A percentile compares a stretch with the other conserved stretches of the same genome.
These are phyloP conservation scores for Anoplophora glabripennis DNA, from an alignment of 1,140 invertebrate genomes.

Conservation along the genomic window DNA sequence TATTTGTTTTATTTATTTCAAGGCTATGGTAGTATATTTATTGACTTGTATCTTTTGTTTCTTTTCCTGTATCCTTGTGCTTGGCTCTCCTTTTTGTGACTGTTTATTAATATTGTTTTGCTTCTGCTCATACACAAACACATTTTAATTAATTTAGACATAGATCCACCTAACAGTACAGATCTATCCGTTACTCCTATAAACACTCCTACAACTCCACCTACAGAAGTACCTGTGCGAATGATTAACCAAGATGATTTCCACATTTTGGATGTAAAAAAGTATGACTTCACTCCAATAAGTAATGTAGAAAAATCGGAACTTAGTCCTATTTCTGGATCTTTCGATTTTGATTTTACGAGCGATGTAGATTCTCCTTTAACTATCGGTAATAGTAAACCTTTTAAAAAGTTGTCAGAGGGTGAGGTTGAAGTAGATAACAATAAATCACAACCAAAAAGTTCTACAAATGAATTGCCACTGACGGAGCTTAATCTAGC, in stretches of 20 bases:
- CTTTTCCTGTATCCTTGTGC: conserved; percentile 30
- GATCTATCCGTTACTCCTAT: conserved; percentile 36
- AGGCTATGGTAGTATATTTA: conserved; percentile 31
- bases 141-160: conserved; percentile 24
- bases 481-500: conserved; percentile 47
- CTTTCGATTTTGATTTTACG: conserved; percentile 37
- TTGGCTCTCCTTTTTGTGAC: conserved; percentile 26
- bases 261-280: conserved; percentile 2
- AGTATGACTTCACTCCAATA: conserved; percentile 14
- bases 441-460: conserved; percentile 23
- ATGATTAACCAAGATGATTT: conserved; percentile 19
- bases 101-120: conserved; percentile 7
- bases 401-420: background rate
- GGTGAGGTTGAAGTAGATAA: no score
- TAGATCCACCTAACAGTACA: conserved; percentile 31
- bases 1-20: background rate
- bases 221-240: conserved; percentile 26
- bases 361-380: conserved; percentile 36
- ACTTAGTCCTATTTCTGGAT: conserved; percentile 45
- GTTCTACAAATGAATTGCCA: conserved; percentile 53
- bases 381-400: conserved; percentile 15
- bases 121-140: conserved; percentile 4
- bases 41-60: conserved; percentile 34
- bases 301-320: conserved; percentile 21
- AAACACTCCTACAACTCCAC: conserved; percentile 27